A percentile compares a stretch with the other conserved stretches of the same genome.
Evolutionary conservation across 2,113 vertebrate species (phyloP).

Genomic region (Campylomormyrus tamandua): DNA sequence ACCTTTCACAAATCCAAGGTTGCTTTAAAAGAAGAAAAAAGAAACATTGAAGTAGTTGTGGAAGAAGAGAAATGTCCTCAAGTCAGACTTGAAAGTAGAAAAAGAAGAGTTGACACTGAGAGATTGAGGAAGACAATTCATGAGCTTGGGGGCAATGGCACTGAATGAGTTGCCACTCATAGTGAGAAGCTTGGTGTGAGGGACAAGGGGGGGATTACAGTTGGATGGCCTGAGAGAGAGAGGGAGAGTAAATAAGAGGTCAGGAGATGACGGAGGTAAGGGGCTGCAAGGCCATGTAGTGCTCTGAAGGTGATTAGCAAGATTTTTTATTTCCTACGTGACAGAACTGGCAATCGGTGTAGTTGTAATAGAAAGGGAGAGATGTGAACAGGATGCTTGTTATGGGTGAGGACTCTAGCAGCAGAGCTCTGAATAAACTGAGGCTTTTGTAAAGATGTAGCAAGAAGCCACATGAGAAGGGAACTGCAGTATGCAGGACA

Average conservation of each 20-base stretch:
- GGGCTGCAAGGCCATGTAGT: background rate
- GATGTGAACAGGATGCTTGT: background rate
- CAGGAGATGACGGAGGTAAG: background rate
- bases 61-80: background rate
- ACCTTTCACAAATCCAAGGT: background rate
- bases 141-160: background rate
- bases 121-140: background rate
- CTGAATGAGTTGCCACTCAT: background rate
- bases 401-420: background rate
- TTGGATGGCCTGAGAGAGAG: background rate
- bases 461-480: background rate
- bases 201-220: background rate
- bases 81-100: background rate
- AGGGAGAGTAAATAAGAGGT: background rate
- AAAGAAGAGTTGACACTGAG: background rate
- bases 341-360: background rate
- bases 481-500: background rate
- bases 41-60: background rate
- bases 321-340: background rate
- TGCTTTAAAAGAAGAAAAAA: background rate
- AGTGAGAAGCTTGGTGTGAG: background rate
- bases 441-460: background rate
- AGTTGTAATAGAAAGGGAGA: background rate
- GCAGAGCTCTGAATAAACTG: background rate
- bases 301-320: background rate